Evolutionary conservation across 2,113 vertebrate species (phyloP).

Genomic region (Apodemus sylvaticus): DNA sequence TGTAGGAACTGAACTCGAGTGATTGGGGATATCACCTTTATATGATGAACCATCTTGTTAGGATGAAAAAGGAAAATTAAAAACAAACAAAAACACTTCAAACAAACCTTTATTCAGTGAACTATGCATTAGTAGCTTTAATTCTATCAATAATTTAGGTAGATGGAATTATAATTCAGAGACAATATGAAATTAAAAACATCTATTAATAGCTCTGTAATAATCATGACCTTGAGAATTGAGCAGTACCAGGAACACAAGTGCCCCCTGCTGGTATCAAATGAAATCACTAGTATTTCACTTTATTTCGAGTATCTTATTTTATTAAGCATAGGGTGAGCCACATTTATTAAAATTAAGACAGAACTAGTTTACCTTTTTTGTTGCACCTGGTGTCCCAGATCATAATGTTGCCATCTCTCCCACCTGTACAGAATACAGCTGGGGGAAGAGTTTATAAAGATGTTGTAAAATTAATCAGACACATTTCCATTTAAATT

Average conservation of each 20-base stretch:
- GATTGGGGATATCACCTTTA: neutral
- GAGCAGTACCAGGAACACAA: neutral
- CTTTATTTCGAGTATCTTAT: neutral
- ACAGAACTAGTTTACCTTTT: slow-evolving; percentile 89
- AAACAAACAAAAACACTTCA: slow-evolving; percentile 10
- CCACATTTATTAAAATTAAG: neutral
- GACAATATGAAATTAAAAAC: slow-evolving; percentile 18
- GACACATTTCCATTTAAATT: slow-evolving; percentile 31
- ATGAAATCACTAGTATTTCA: slow-evolving; percentile 30
- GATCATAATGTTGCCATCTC: slow-evolving; percentile 98
- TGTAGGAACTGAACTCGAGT: neutral
- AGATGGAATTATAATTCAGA: slow-evolving; percentile 29
- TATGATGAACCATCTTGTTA: neutral
- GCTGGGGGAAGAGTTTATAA: slow-evolving; percentile 83
- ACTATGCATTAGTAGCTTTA: slow-evolving; percentile 17
- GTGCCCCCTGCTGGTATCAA: slow-evolving; percentile 55
- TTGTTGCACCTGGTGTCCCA: slow-evolving; percentile 98
- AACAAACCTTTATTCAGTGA: neutral
- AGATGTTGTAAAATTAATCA: slow-evolving; percentile 40
- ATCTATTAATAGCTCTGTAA: neutral
- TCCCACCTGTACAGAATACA: slow-evolving; percentile 96
- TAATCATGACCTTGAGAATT: neutral
- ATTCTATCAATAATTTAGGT: slow-evolving; percentile 15
- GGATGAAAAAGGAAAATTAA: neutral
- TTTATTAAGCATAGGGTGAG: neutral